These are phyloP conservation scores for Rhagoletis pomonella DNA, from an alignment of 1,140 invertebrate species.

Conservation along the genomic window DNA sequence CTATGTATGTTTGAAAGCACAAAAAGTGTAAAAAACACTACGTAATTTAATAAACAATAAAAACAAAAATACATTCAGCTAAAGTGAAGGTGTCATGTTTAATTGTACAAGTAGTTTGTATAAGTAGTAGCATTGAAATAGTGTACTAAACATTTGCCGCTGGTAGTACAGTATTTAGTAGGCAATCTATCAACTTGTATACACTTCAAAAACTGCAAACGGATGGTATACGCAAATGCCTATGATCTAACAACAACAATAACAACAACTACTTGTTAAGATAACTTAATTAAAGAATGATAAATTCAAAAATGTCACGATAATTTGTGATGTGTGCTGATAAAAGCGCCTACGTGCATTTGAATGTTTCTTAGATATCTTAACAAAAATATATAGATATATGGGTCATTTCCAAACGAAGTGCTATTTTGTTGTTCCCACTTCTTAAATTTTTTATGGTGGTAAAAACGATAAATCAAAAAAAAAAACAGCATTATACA, in stretches of 20 bases:
- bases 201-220: neutral
- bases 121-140: conserved; percentile 24
- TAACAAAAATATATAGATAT: neutral
- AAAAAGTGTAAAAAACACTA: neutral
- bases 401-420: no score
- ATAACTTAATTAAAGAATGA: conserved; percentile 39
- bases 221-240: neutral
- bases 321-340: conserved; percentile 41
- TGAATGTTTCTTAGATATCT: neutral
- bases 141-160: conserved; percentile 28
- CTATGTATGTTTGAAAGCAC: neutral
- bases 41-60: neutral
- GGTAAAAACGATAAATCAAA: no score
- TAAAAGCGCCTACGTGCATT: conserved; percentile 33
- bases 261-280: neutral
- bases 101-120: neutral
- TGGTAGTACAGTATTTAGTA: neutral
- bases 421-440: no score
- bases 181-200: conserved; percentile 29
- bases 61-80: conserved; percentile 5
- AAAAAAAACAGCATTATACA: no score
- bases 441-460: no score
- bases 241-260: neutral
- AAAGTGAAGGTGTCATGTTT: conserved; percentile 27
- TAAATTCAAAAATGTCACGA: conserved; percentile 46